These are phyloP conservation scores for Nemopilema nomurai DNA, from an alignment of 30 jellyfish, hydroid and myxozoan species.

Conservation along the genomic window DNA sequence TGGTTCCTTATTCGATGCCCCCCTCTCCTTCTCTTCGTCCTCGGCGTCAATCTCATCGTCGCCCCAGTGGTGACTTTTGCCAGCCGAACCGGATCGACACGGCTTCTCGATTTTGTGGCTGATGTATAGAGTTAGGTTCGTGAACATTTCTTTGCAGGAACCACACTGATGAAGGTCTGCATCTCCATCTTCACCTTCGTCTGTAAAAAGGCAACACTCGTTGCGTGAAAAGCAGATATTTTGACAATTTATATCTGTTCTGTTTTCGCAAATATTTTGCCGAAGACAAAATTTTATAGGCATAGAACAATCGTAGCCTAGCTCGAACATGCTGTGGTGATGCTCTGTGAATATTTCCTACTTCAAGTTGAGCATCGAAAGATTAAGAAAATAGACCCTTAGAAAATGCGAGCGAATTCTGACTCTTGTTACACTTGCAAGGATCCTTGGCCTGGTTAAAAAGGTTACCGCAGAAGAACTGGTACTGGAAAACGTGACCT, in stretches of 20 bases:
- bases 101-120: conserved; percentile 85
- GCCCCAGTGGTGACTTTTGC: neutral
- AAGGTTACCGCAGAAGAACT: no score
- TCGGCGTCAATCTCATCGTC: conserved; percentile 29
- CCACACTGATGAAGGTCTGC: conserved; percentile 98
- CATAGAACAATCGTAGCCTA: no score
- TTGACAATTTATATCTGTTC: neutral
- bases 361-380: no score
- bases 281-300: no score
- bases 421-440: no score
- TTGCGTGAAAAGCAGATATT: neutral
- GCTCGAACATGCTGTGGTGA: no score
- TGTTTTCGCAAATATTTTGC: no score
- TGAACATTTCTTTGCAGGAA: conserved; percentile 80
- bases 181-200: conserved; percentile 76
- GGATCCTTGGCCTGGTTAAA: no score
- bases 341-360: no score
- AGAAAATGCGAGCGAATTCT: no score
- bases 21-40: neutral
- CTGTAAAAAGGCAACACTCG: neutral
- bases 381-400: no score
- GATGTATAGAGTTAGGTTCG: conserved; percentile 70
- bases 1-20: neutral
- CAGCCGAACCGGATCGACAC: conserved; percentile 45
- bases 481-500: no score